A percentile compares a stretch with the other conserved stretches of the same genome.
Conservation (phyloP, 2,797 vertebrate genomes). For the Hoplostethus mediterraneus region DNA sequence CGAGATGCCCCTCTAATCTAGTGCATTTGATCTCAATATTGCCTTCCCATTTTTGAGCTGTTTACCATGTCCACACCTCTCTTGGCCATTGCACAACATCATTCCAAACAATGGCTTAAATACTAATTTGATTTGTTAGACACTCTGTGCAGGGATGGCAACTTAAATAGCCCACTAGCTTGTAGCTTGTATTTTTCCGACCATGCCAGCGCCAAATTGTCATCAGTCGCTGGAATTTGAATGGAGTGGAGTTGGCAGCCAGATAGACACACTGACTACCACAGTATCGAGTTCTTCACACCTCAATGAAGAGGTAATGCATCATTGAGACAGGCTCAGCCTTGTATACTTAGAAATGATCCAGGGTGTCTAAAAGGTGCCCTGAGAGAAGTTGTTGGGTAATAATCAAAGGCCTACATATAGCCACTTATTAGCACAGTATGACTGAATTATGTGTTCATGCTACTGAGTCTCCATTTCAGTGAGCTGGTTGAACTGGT, state of each 20-base stretch:
- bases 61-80: conserved; percentile 10
- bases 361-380: neutral
- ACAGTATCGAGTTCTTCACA: neutral
- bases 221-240: neutral
- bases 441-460: no score
- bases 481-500: neutral
- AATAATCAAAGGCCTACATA: neutral
- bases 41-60: conserved; percentile 18
- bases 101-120: conserved; percentile 29
- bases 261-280: neutral
- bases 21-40: neutral
- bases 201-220: neutral
- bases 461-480: neutral
- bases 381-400: neutral
- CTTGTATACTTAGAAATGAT: neutral
- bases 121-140: conserved; percentile 3
- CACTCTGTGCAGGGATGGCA: neutral
- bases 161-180: neutral
- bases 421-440: neutral
- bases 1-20: neutral
- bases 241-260: neutral
- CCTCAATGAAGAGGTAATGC: neutral
- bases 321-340: no score
- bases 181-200: neutral
- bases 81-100: conserved; percentile 9